Percentiles rank a stretch among this genome's conserved stretches.
Evolutionary conservation across 2,888 invertebrate species (phyloP).

Genomic region (Brenthis hecate): DNA sequence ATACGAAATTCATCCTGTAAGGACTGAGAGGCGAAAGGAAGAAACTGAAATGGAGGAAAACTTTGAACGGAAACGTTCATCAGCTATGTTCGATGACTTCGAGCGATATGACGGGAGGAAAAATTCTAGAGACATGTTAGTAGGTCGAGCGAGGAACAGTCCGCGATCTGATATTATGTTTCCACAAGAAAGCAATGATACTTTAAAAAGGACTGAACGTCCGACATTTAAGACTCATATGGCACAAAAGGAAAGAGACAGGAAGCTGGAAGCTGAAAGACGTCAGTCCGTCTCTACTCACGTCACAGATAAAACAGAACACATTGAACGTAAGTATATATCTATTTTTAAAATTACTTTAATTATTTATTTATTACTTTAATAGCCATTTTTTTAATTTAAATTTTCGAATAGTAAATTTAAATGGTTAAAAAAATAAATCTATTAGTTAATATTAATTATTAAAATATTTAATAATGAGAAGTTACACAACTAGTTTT

Average conservation of each 20-base stretch:
- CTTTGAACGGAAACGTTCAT: conserved; percentile 67
- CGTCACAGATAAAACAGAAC: conserved; percentile 86
- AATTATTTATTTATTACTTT: not conserved
- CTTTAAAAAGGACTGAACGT: conserved; percentile 72
- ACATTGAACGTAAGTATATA: conserved; percentile 73
- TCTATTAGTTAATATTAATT: too few species aligned
- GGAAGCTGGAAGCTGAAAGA: conserved; percentile 86
- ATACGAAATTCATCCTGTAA: conserved; percentile 71
- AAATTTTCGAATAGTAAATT: too few species aligned
- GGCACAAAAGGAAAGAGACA: conserved; percentile 85
- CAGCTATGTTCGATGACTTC: conserved; percentile 70
- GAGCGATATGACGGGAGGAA: conserved; percentile 76
- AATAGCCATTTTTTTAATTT: not conserved
- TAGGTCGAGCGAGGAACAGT: conserved; percentile 72
- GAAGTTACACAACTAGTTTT: too few species aligned
- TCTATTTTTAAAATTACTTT: not conserved
- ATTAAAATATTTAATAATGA: too few species aligned
- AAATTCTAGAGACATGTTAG: conserved; percentile 77
- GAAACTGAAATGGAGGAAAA: conserved; percentile 64
- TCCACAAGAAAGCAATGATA: conserved; percentile 60
- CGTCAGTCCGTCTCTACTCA: conserved; percentile 89
- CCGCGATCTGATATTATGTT: conserved; percentile 71
- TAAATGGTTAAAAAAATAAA: not conserved
- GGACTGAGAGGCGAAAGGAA: conserved; percentile 64
- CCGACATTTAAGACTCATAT: conserved; percentile 89